Base-by-base conservation (phyloP, 2,797 vertebrate genomes). In the Coregonus sp. region DNA sequence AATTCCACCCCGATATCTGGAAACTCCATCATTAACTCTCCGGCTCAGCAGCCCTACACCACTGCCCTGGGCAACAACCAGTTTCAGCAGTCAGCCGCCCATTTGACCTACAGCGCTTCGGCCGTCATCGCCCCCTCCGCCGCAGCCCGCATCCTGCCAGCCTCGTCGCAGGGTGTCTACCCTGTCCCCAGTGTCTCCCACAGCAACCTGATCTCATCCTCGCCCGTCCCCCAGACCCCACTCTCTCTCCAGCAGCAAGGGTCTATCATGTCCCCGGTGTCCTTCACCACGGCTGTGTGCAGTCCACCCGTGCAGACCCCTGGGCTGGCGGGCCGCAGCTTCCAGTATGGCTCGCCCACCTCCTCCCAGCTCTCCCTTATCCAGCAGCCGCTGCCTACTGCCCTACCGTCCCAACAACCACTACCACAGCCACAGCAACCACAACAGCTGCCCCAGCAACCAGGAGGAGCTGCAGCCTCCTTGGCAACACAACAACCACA, bases 261-360 rank as follows among this genome's bases (percentile, higher is more conserved):
- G 0, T 93, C 92, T 54, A 87, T 97, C 82, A 96, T 98, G 85
- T 98, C 98, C 0, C 97, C 98, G 66, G 96, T 96, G 88, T 97
- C 97, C 79, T 99, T 97, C 87, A 95, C 96, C 56, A 92, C 96
- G 0, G 96, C 96, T 0, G 91, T 96, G 86, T 97, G 96, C 82
- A 99, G 97, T 82, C 96, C 98, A 0, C 94, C 97, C 0, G 89
- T 97, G 73, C 98, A 98, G 94, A 98, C 97, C 88, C 97, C 98
- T 5, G 59, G 59, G 25, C 89, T 97, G 88, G 94, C 96, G 0
- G 77, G 94, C 77, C 95, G 97, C 92, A 98, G 97, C 93, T 99
- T 99, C 94, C 97, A 98, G 85, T 98, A 98, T 0, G 92, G 95
- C 82, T 98, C 98, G 0, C 97, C 95, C 4, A 98, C 97, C 0